Conservation (phyloP, 1,140 invertebrate species). For the Heliothis virescens region DNA sequence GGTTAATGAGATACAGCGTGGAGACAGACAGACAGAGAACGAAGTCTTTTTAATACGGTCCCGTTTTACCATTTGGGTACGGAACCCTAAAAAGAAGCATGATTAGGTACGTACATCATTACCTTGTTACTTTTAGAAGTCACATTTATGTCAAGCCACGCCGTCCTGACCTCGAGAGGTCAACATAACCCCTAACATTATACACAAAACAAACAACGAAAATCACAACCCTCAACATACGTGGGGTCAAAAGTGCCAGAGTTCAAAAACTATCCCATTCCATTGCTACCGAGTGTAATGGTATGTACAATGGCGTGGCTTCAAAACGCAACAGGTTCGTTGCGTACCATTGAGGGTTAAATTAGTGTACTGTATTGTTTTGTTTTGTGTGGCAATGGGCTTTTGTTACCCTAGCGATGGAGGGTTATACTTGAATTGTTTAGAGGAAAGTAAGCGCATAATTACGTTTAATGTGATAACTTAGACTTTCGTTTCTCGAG, state of each 20-base stretch:
- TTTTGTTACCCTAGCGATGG: not conserved
- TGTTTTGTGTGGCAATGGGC: not conserved
- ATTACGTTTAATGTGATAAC: not conserved
- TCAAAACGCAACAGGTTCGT: constrained; percentile 26
- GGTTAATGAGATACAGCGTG: too few relatives aligned
- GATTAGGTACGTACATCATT: too few relatives aligned
- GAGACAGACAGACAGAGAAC: too few relatives aligned
- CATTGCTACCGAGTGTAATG: constrained; percentile 8
- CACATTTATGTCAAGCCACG: too few relatives aligned
- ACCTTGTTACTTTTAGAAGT: too few relatives aligned
- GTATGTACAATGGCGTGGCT: constrained; percentile 6
- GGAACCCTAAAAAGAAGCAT: too few relatives aligned
- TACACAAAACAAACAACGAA: constrained; percentile 23
- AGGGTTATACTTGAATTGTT: not conserved
- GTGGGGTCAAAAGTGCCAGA: constrained; percentile 22
- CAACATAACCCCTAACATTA: not conserved
- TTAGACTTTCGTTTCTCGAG: too few relatives aligned
- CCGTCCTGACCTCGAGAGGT: too few relatives aligned
- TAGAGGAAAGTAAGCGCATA: not conserved
- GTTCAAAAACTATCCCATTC: constrained; percentile 33
- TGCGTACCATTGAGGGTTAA: constrained; percentile 18
- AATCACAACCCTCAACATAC: constrained; percentile 16
- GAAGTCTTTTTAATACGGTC: too few relatives aligned
- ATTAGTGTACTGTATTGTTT: constrained; percentile 36
- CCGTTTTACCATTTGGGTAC: too few relatives aligned